These are phyloP conservation scores for Lophura nycthemera DNA, from an alignment of 2,113 vertebrate genomes.

Conservation along the genomic window DNA sequence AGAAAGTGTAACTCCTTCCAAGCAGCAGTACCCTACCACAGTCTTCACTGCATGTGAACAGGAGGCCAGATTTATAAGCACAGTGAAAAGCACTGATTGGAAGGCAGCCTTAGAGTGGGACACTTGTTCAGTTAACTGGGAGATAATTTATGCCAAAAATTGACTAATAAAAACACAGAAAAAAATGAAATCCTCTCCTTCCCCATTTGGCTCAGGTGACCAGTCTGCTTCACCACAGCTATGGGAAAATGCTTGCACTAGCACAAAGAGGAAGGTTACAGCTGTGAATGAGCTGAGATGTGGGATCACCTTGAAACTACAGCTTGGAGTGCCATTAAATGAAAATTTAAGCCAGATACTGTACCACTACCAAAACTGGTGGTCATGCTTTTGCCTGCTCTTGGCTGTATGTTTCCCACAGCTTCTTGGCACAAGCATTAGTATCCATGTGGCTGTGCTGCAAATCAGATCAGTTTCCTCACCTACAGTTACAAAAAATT, in stretches of 20 bases:
- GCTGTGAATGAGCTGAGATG: rapidly evolving
- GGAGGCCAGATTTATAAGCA: neutral
- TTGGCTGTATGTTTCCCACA: neutral
- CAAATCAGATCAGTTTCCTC: neutral
- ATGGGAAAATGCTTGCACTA: rapidly evolving
- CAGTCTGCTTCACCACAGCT: neutral
- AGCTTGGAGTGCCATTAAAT: neutral
- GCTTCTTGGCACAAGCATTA: neutral
- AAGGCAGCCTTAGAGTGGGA: neutral
- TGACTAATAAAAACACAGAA: neutral
- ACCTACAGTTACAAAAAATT: neutral
- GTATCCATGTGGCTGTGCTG: neutral
- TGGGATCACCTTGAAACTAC: neutral
- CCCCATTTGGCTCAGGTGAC: neutral
- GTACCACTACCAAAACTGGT: neutral
- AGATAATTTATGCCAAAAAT: neutral
- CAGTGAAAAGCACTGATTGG: neutral
- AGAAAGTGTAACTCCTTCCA: rapidly evolving
- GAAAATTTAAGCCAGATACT: neutral
- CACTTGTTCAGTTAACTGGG: neutral
- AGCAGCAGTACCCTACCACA: neutral
- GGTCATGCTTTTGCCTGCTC: neutral
- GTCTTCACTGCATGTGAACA: neutral
- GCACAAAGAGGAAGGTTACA: neutral
- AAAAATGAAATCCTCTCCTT: neutral